Percentiles rank a stretch among this genome's conserved stretches.
Conservation (phyloP, 2,888 invertebrate genomes). For the Drosophila fungiperda region DNA sequence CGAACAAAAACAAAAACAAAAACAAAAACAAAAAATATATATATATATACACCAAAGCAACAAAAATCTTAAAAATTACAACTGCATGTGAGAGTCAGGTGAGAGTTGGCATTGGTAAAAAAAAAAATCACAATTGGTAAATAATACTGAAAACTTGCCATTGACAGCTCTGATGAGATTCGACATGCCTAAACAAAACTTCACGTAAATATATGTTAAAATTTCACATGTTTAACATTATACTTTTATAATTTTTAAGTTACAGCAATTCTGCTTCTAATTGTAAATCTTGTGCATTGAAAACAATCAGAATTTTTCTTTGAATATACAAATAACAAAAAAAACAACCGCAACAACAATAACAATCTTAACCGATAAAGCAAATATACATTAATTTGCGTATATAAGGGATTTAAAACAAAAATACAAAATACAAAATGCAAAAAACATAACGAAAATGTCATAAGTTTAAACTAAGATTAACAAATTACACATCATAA, state of each 20-base stretch:
- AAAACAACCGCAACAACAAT: slow-evolving; percentile 41
- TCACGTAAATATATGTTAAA: slow-evolving; percentile 50
- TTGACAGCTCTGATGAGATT: slow-evolving; percentile 9
- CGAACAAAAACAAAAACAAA: slow-evolving; percentile 30
- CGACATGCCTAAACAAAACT: slow-evolving; percentile 40
- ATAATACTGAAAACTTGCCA: not conserved
- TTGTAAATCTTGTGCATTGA: slow-evolving; percentile 86
- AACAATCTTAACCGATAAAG: slow-evolving; percentile 33
- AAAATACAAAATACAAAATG: slow-evolving; percentile 48
- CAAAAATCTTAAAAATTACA: slow-evolving; percentile 77
- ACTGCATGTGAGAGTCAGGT: slow-evolving; percentile 37
- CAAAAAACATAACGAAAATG: slow-evolving; percentile 45
- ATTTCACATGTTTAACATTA: slow-evolving; percentile 43
- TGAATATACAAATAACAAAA: slow-evolving; percentile 73
- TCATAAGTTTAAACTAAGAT: slow-evolving; percentile 71
- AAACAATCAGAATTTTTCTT: slow-evolving; percentile 85
- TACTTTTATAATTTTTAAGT: slow-evolving; percentile 83
- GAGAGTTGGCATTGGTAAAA: slow-evolving; percentile 20
- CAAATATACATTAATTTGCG: slow-evolving; percentile 28
- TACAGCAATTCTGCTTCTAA: slow-evolving; percentile 85
- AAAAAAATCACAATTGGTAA: not conserved
- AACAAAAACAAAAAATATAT: not conserved
- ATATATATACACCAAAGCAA: slow-evolving; percentile 22
- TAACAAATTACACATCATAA: slow-evolving; percentile 46
- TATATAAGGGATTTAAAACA: slow-evolving; percentile 26